phyloP scores from a whole-genome alignment of 2,797 vertebrate genomes.

The Leucoraja ocellata region DNA sequence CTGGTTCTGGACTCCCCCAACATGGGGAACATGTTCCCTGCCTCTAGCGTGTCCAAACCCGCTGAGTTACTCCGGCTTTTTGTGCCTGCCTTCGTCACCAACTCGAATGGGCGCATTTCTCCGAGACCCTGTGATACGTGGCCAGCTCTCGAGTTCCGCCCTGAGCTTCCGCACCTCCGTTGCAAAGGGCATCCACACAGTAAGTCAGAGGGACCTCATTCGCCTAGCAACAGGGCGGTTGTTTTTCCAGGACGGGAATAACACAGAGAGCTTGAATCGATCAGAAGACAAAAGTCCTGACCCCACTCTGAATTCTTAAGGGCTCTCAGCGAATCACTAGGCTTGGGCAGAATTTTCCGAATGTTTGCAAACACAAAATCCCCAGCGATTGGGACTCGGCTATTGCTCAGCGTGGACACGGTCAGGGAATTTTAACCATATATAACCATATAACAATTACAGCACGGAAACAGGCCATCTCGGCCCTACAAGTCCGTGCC shows the following conservation, averaged over 20 bases:
- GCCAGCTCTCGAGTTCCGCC: slow-evolving; percentile 57
- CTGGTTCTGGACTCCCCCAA: no score
- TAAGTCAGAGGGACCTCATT: slow-evolving; percentile 52
- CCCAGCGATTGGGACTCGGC: not conserved
- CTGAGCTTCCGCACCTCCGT: slow-evolving; percentile 56
- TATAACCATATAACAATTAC: no score
- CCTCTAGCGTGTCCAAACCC: no score
- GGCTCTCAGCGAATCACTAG: not conserved
- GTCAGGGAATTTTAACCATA: not conserved
- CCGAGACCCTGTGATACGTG: slow-evolving; percentile 70
- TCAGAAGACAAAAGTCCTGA: not conserved
- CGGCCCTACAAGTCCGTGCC: no score
- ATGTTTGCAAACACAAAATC: not conserved
- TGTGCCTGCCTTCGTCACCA: slow-evolving; percentile 10
- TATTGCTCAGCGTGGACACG: not conserved
- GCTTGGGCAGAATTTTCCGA: not conserved
- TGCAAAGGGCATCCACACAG: not conserved
- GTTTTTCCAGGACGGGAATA: slow-evolving; percentile 44
- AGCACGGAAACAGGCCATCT: no score
- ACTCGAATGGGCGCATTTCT: slow-evolving; percentile 57
- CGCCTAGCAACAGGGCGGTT: slow-evolving; percentile 79
- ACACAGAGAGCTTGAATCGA: slow-evolving; percentile 51
- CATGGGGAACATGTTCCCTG: no score
- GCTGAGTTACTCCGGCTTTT: no score
- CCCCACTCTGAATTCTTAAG: not conserved